A percentile compares a stretch with the other conserved stretches of the same genome.
These are phyloP conservation scores for Drosophila elegans DNA, from an alignment of 1,140 invertebrate genomes.

Conservation along the genomic window DNA sequence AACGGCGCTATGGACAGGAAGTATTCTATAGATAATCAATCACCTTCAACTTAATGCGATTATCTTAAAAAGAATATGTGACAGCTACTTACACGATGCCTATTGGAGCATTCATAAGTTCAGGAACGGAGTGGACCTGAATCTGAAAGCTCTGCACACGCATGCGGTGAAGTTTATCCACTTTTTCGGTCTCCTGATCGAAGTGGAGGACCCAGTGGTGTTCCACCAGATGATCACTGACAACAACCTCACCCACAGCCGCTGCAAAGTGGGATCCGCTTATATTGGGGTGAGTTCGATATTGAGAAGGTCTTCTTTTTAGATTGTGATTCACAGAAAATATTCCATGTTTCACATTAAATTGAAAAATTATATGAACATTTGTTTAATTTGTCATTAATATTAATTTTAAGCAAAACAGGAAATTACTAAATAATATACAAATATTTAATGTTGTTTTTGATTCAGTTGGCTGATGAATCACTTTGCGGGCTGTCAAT, in stretches of 20 bases:
- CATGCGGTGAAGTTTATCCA: conserved; percentile 45
- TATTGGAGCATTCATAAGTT: conserved; percentile 42
- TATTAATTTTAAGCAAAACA: not conserved
- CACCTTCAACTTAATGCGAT: fast-evolving
- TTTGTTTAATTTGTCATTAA: not conserved
- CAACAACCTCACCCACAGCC: conserved; percentile 30
- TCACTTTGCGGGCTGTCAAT: too few species aligned
- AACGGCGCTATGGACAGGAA: conserved; percentile 49
- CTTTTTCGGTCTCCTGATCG: conserved; percentile 53
- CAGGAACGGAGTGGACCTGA: conserved; percentile 3
- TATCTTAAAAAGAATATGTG: not conserved
- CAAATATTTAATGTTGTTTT: too few species aligned
- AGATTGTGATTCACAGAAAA: not conserved
- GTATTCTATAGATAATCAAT: conserved; percentile 47
- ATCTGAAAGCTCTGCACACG: conserved; percentile 41
- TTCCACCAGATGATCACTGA: conserved; percentile 51
- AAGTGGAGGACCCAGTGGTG: conserved; percentile 41
- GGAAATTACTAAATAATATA: not conserved
- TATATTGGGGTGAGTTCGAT: conserved; percentile 30
- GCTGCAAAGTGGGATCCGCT: conserved; percentile 7
- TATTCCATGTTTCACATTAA: not conserved
- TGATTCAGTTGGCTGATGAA: too few species aligned
- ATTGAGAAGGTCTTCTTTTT: not conserved
- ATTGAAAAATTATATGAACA: not conserved
- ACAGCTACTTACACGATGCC: conserved; percentile 45